These are phyloP conservation scores for Vidua macroura DNA, from an alignment of 2,113 vertebrate genomes.

Conservation along the genomic window DNA sequence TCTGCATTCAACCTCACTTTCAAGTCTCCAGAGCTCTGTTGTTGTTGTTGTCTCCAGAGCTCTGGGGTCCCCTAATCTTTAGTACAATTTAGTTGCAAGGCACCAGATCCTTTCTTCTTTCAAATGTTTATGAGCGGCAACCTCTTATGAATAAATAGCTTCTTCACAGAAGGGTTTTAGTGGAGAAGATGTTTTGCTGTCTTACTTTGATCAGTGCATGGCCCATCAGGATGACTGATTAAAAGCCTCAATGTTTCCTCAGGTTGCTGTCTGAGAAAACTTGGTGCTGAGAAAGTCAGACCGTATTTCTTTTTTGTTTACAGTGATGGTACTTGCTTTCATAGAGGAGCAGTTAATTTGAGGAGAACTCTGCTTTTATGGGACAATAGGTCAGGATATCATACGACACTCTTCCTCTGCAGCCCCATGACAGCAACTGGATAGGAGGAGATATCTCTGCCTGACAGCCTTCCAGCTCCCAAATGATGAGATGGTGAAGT, in stretches of 20 bases:
- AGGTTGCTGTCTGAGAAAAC: neutral
- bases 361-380: neutral
- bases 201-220: neutral
- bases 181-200: neutral
- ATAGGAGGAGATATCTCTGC: neutral
- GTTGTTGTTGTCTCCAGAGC: neutral
- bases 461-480: neutral
- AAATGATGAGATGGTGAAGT: neutral
- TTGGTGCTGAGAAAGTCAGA: neutral
- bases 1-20: neutral
- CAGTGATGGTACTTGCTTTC: neutral
- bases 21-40: neutral
- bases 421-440: neutral
- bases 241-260: neutral
- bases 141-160: neutral
- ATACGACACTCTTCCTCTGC: slow-evolving; percentile 46
- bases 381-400: slow-evolving; percentile 58
- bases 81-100: neutral
- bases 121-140: neutral
- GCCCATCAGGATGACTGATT: neutral
- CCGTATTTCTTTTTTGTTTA: slow-evolving; percentile 32
- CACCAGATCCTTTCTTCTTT: neutral
- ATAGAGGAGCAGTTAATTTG: neutral
- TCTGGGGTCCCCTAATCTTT: neutral
- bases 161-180: neutral